Evolutionary conservation across 1,140 invertebrate species (phyloP), one percentile per base, ranked within the genome.

Genomic region (Bombus superbus): DNA sequence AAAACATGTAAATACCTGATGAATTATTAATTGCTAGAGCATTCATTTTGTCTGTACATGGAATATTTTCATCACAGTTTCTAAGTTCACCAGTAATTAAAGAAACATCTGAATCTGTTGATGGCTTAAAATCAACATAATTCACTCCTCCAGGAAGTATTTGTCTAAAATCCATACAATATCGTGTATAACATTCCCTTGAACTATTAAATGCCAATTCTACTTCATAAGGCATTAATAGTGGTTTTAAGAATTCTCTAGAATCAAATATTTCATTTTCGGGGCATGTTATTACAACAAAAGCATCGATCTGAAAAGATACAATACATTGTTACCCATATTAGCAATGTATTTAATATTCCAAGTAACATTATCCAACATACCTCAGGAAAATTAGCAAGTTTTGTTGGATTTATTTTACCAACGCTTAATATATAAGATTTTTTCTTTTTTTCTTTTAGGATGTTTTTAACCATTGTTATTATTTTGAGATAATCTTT

Each of bases 321-420:
- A 87, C 18, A 75, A 79, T n/a, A 2, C n/a, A 38, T 53, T 74
- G 25, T 71, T n/a, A 69, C 18, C 11, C 44, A 42, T 28, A 32
- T 28, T 47, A 18, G 0, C 11, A 40, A 40, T 32, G 35, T 53
- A n/a, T n/a, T 28, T 32, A 59, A 40, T 35, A 38, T 35, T 66
- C 10, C 38, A 44, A 77, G 3, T 53, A 40, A 71, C n/a, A 83
- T 2, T 57, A 72, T 64, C 73, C 38, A 69, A 90, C 87, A 93
- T 94, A 97, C 97, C 95, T 99, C 98, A 78, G 97, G 96, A 95
- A 99, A 98, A 95, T 99, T 99, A 1, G 98, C 98, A 81, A 99
- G 94, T 95, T 99, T 99, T 2, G 97, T 97, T 68, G 97, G 97
- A 96, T 98, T 99, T 32, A 98, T 97, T 95, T 98, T 98, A 5